Evolutionary conservation across 53 echinoderm and acorn worm genomes (phyloP), one percentile per base, ranked within the genome.

Genomic region (Actinopyga echinites): DNA sequence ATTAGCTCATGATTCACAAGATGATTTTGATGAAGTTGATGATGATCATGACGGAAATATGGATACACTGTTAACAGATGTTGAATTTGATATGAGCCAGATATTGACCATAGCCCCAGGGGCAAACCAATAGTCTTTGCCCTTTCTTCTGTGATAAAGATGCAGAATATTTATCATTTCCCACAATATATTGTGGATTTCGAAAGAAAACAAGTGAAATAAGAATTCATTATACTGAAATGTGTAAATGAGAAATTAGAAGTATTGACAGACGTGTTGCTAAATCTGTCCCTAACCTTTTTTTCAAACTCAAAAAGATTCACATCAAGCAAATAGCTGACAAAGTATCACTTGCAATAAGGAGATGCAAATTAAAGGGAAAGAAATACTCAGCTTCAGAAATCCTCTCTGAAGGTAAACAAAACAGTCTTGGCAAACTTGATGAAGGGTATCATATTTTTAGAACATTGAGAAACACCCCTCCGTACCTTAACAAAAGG

Each of bases 141-240:
- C 37, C 8, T 60, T 85, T 21, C n/a, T 83, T 29, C 23, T 49
- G 67, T 49, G 83, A 83, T 54, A 24, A 4, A 83, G 66, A 67
- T 65, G 75, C 77, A 60, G 85, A 85, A 61, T 75, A 75, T 75
- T 33, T 85, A 11, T 30, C 85, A 75, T 85, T 85, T 85, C 77
- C 85, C 8, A 37, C 85, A 77, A 85, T 85, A 59, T 85, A 52
- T 85, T 75, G 75, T 38, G 85, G 85, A 37, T 40, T 61, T n/a
- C 3, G 45, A 45, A 49, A 62, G 35, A 17, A 35, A 56, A 37
- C 56, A 15, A 10, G 38, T 5, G 0, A 30, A 57, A 3, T 33
- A 53, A 11, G 20, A 30, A 57, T 74, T 20, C 34, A 56, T 23
- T 85, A 85, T 56, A 74, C 68, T 40, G 40, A 56, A 34, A 74